Percentiles rank a stretch among this genome's conserved stretches.
phyloP scores from a whole-genome alignment of 1,140 invertebrate genomes.

The Sipha flava region DNA sequence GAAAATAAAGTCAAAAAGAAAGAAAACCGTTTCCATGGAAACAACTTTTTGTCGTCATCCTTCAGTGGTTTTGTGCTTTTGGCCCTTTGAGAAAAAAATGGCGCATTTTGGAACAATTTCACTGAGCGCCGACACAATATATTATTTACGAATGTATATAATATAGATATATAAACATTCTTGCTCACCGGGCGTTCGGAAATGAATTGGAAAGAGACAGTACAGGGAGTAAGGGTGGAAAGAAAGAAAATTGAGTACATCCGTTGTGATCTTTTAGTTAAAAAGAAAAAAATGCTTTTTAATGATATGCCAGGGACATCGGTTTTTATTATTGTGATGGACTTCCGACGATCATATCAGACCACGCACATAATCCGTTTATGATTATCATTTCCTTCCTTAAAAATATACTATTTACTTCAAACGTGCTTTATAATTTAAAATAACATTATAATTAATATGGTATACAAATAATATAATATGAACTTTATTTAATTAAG shows the following conservation, averaged over 20 bases:
- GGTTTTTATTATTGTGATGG: slow-evolving; percentile 12
- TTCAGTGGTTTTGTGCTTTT: slow-evolving; percentile 30
- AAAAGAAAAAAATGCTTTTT: not conserved
- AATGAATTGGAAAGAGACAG: not conserved
- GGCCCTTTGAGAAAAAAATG: not conserved
- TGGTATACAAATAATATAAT: not conserved
- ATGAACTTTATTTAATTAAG: no score
- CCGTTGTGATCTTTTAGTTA: slow-evolving; percentile 6
- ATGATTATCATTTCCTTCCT: slow-evolving; percentile 20
- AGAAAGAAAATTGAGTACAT: slow-evolving; percentile 21
- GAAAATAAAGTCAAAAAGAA: not conserved
- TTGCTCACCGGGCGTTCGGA: slow-evolving; percentile 1
- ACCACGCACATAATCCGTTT: slow-evolving; percentile 17
- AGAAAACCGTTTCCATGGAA: slow-evolving; percentile 28
- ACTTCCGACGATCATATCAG: not conserved
- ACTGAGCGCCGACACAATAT: not conserved
- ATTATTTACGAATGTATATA: not conserved
- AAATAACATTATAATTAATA: not conserved
- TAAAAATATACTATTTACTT: not conserved
- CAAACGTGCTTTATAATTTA: not conserved
- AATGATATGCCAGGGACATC: slow-evolving; percentile 8
- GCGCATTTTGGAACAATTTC: not conserved
- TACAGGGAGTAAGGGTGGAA: not conserved
- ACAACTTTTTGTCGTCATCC: slow-evolving; percentile 15
- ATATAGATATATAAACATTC: not conserved